Evolutionary conservation across 2,888 invertebrate species (phyloP).

Genomic region (Pammene aurita): DNA sequence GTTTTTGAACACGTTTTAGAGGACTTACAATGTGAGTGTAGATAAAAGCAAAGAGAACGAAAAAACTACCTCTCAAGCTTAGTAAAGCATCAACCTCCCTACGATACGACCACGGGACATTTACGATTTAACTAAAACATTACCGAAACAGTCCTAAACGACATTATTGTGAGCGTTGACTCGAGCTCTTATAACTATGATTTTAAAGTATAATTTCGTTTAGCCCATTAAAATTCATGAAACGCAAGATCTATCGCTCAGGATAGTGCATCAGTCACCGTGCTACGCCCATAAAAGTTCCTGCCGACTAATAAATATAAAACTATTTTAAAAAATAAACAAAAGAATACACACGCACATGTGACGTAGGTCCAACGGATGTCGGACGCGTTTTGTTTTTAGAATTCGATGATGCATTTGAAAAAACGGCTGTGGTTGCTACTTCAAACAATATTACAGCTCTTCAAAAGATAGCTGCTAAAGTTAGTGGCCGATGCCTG

Average conservation of each 20-base stretch:
- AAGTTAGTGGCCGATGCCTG: no score
- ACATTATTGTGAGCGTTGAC: background rate
- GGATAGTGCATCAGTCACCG: constrained; percentile 57
- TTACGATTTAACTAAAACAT: constrained; percentile 27
- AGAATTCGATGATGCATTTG: constrained; percentile 39
- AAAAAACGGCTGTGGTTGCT: constrained; percentile 12
- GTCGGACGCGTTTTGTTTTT: constrained; percentile 40
- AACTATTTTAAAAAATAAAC: constrained; percentile 58
- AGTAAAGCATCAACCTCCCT: constrained; percentile 4
- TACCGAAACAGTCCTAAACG: background rate
- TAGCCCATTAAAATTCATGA: background rate
- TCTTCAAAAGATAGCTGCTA: background rate
- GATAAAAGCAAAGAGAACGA: background rate
- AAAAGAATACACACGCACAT: constrained; percentile 51
- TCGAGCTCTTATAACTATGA: background rate
- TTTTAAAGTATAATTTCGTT: background rate
- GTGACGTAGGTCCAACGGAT: constrained; percentile 47
- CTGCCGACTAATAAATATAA: constrained; percentile 62
- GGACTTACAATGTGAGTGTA: no score
- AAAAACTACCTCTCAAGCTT: background rate
- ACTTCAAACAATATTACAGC: background rate
- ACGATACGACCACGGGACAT: constrained; percentile 31
- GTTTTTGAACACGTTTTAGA: no score
- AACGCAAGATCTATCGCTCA: background rate
- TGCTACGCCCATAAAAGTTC: constrained; percentile 59